Evolutionary conservation across 2,113 vertebrate species (phyloP), one percentile per base, ranked within the genome.

Genomic region (Heterochromis multidens): DNA sequence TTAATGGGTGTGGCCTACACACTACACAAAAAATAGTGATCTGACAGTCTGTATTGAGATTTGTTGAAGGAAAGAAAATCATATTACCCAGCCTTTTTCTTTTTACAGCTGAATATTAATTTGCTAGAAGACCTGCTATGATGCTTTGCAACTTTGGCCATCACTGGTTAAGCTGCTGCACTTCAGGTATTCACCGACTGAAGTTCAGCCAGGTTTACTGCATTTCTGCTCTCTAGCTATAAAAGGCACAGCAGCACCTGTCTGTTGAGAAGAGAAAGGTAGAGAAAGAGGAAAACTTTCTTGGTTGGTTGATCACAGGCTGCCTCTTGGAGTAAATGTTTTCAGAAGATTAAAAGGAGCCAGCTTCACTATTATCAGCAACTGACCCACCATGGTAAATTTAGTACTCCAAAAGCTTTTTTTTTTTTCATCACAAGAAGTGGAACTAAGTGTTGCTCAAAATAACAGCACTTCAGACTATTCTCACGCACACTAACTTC

Each of bases 291-390:
- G 74, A 63, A 82, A 83, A 80, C 46, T 16, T 70, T 81, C 74
- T 86, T 80, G 82, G 77, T 91, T 88, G 91, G 78, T 84, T 86
- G 89, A 91, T 93, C 87, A 88, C 83, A 90, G 82, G 49, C 81
- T 86, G 59, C 61, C 83, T 86, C 77, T 85, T 83, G 57, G 46
- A 91, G 82, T 92, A 84, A 88, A 91, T 88, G 77, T 88, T 61
- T 81, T 77, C 63, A 65, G 81, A 82, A 89, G 61, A 89, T 86
- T 67, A 92, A 90, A 92, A 87, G 87, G 29, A 70, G 61, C 21
- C 79, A 46, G 56, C 54, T 89, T 89, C 67, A 37, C 63, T 84
- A 37, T 52, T 84, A 60, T 83, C 84, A 84, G 59, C 58, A 29
- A 79, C 79, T 82, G 80, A 91, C 59, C 70, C 46, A 56, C 40